phyloP scores from a whole-genome alignment of 2,888 invertebrate genomes.

The Pocota personata region DNA sequence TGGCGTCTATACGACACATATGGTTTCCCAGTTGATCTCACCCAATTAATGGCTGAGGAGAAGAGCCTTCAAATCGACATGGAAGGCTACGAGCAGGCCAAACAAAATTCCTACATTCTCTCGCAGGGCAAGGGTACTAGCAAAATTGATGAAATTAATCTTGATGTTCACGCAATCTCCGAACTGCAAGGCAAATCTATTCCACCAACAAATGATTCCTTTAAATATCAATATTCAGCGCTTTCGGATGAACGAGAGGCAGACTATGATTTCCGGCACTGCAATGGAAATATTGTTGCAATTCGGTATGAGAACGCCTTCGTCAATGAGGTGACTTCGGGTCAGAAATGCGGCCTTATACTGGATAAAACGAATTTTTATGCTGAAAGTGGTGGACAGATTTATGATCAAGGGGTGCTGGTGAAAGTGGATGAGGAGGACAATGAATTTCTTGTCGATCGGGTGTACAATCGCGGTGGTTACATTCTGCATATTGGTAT shows the following conservation, averaged over 20 bases:
- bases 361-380: slow-evolving; percentile 97
- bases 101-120: slow-evolving; percentile 92
- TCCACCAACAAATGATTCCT: slow-evolving; percentile 93
- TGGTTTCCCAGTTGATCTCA: slow-evolving; percentile 99
- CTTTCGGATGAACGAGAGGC: slow-evolving; percentile 86
- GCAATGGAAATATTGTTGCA: slow-evolving; percentile 91
- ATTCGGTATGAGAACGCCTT: slow-evolving; percentile 92
- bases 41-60: slow-evolving; percentile 98
- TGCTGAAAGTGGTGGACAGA: slow-evolving; percentile 99
- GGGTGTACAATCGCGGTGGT: slow-evolving; percentile 97
- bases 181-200: slow-evolving; percentile 91
- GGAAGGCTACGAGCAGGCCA: slow-evolving; percentile 95
- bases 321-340: slow-evolving; percentile 91
- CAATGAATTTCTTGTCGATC: slow-evolving; percentile 95
- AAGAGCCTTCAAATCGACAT: slow-evolving; percentile 94
- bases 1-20: slow-evolving; percentile 99
- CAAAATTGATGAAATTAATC: slow-evolving; percentile 91
- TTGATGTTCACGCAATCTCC: slow-evolving; percentile 97
- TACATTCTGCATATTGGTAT: slow-evolving; percentile 97
- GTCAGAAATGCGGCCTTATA: slow-evolving; percentile 95
- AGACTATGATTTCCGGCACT: slow-evolving; percentile 89
- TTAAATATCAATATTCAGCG: slow-evolving; percentile 94
- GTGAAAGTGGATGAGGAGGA: slow-evolving; percentile 92
- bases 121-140: slow-evolving; percentile 94
- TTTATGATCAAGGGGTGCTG: slow-evolving; percentile 97